These are phyloP conservation scores for Drosophila azteca DNA, from an alignment of 1,140 invertebrate species.

Conservation along the genomic window DNA sequence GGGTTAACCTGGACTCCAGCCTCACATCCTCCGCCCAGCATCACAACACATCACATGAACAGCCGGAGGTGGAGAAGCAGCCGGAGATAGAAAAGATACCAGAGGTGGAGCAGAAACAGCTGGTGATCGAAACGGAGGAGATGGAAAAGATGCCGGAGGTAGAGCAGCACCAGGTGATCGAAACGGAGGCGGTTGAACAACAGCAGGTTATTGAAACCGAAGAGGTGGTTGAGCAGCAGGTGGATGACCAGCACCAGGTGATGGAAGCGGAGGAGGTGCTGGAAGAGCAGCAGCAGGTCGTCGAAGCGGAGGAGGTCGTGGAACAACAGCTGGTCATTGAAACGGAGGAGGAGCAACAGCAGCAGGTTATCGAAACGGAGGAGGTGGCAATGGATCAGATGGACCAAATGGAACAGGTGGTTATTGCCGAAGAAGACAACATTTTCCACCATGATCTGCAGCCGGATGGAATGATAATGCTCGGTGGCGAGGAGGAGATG, in stretches of 20 bases:
- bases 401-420: slow-evolving; percentile 12
- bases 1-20: slow-evolving; percentile 62
- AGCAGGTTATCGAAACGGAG: slow-evolving; percentile 1
- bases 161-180: neutral
- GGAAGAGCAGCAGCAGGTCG: neutral
- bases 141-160: no score
- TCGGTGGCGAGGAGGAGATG: slow-evolving; percentile 53
- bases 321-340: neutral
- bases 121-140: neutral
- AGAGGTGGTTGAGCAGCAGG: neutral
- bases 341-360: neutral
- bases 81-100: neutral
- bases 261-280: neutral
- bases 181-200: slow-evolving; percentile 21
- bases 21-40: slow-evolving; percentile 26
- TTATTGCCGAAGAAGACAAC: slow-evolving; percentile 19
- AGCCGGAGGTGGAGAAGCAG: slow-evolving; percentile 8
- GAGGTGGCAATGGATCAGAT: neutral
- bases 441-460: slow-evolving; percentile 48
- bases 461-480: slow-evolving; percentile 49
- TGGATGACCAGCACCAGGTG: slow-evolving; percentile 4
- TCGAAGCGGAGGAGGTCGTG: no score
- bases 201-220: slow-evolving; percentile 22
- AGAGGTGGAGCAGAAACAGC: neutral
- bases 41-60: slow-evolving; percentile 20